These are phyloP conservation scores for Heterochromis multidens DNA, from an alignment of 2,113 vertebrate species.

Conservation along the genomic window DNA sequence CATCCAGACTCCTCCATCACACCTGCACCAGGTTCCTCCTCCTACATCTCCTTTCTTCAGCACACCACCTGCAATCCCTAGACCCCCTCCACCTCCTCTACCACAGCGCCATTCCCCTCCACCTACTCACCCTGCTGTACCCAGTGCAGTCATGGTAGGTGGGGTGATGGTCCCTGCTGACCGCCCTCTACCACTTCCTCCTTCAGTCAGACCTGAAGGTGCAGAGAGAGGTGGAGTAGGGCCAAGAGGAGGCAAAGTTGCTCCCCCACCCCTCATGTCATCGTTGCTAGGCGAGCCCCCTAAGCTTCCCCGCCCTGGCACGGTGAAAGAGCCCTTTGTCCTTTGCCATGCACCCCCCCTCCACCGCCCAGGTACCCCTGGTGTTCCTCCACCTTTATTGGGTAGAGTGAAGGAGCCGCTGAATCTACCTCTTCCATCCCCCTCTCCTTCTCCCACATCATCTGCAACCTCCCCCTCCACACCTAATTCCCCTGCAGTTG, in stretches of 20 bases:
- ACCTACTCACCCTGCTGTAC: conserved; percentile 31
- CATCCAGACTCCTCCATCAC: conserved; percentile 53
- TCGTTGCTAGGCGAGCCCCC: conserved; percentile 70
- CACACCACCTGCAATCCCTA: conserved; percentile 51
- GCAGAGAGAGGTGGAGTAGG: conserved; percentile 44
- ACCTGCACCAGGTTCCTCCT: conserved; percentile 59
- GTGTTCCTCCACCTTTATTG: conserved; percentile 71
- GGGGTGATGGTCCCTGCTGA: conserved; percentile 73
- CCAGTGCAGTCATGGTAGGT: conserved; percentile 75
- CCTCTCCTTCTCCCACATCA: conserved; percentile 54
- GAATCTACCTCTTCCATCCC: conserved; percentile 53
- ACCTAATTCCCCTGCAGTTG: conserved; percentile 65
- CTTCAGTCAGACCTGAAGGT: conserved; percentile 48
- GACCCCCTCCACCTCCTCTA: conserved; percentile 65
- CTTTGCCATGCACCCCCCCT: conserved; percentile 74
- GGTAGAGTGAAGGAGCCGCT: conserved; percentile 77
- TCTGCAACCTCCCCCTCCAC: conserved; percentile 59
- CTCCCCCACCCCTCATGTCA: conserved; percentile 61
- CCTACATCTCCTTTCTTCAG: conserved; percentile 57
- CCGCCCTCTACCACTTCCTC: conserved; percentile 56
- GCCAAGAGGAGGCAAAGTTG: conserved; percentile 41
- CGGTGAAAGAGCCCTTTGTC: conserved; percentile 83
- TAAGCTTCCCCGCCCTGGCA: conserved; percentile 77
- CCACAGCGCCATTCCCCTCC: conserved; percentile 52
- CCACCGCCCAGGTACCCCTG: conserved; percentile 69